Evolutionary conservation across 2,113 vertebrate genomes (phyloP), one percentile per base, ranked within the genome.

Genomic region (Python bivittatus): DNA sequence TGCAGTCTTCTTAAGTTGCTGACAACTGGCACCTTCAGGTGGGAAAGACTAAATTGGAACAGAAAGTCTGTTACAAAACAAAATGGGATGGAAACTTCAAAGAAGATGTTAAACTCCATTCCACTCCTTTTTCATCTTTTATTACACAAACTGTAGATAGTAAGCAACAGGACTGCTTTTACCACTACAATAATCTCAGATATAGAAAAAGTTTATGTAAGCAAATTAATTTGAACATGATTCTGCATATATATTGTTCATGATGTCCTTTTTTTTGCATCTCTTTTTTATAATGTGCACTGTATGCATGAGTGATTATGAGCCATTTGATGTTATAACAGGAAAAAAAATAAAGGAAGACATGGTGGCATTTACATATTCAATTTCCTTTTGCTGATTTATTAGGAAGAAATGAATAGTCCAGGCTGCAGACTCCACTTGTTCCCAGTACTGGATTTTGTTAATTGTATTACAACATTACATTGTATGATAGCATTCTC

Each of bases 31-130:
- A 95, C 6, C 57, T 94, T 84, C 3, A 23, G 89, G 89, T 64
- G 92, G 86, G 93, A 84, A 94, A 91, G 93, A 92, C 15, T 64
- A 95, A 95, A 68, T 56, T 84, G 56, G 68, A 53, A 25, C 15
- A 29, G 52, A 91, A 94, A 95, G 33, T 22, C 61, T 38, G 72
- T 56, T 38, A 72, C 64, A 25, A 58, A 42, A 48, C 3, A 42
- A 86, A 27, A 84, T 72, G 20, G 58, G 56, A 84, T 25, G 9
- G 12, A 22, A 87, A 86, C 44, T 68, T 93, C 44, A 95, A 91
- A 96, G 57, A 92, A 27, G 61, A 8, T 0, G 48, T 89, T 91
- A 11, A 44, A 17, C 60, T 23, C 90, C 83, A 42, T 27, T 94
- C 33, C 27, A 79, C 22, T 22, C 33, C 15, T 38, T 79, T 79